Evolutionary conservation across 2,113 vertebrate genomes (phyloP).

Genomic region (Silurus glanis): DNA sequence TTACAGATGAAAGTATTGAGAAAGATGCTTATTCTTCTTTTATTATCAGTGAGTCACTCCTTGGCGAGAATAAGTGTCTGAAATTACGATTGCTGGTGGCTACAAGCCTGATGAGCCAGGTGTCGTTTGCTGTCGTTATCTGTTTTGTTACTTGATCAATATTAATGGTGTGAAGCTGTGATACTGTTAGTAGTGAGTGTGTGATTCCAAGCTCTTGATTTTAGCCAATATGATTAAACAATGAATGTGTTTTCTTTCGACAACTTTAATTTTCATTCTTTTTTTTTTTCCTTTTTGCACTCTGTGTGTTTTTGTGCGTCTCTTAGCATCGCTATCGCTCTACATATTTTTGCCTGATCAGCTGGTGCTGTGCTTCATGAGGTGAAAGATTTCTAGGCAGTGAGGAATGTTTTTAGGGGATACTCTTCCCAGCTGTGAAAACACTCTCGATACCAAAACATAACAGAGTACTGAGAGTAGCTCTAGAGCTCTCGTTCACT

Average conservation of each 20-base stretch:
- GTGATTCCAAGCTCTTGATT: background rate
- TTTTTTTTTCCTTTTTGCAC: background rate
- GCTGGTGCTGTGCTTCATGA: slow-evolving; percentile 34
- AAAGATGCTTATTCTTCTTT: background rate
- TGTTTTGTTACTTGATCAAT: background rate
- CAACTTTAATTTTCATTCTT: background rate
- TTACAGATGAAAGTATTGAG: background rate
- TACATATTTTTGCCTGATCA: slow-evolving; percentile 37
- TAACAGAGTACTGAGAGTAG: slow-evolving; percentile 26
- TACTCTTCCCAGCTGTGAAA: slow-evolving; percentile 69
- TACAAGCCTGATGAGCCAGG: background rate
- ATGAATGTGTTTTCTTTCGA: background rate
- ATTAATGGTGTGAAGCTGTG: background rate
- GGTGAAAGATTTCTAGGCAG: slow-evolving; percentile 45
- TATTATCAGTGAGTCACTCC: background rate
- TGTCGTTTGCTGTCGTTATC: background rate
- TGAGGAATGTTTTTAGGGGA: slow-evolving; percentile 52
- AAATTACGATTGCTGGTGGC: background rate
- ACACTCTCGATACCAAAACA: slow-evolving; percentile 57
- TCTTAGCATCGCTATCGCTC: slow-evolving; percentile 10
- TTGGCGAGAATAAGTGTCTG: background rate
- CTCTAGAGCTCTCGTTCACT: slow-evolving; percentile 46
- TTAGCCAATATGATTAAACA: slow-evolving; percentile 12
- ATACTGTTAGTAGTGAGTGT: background rate
- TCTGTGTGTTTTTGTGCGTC: background rate